These are phyloP conservation scores for Pseudolaguvia tuberculata DNA, from an alignment of 2,113 vertebrate species.

Conservation along the genomic window DNA sequence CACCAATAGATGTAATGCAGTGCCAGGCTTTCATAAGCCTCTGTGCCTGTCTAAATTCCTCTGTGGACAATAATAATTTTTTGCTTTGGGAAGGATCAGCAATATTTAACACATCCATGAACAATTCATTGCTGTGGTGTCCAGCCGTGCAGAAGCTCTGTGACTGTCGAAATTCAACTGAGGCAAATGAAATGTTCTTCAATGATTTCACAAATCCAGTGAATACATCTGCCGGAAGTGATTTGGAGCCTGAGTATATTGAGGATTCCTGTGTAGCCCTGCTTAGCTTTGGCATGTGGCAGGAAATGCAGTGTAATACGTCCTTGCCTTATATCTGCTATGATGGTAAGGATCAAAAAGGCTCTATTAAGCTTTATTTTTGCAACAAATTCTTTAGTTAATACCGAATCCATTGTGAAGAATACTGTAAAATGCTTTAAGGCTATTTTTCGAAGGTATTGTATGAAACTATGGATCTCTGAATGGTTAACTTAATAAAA, in stretches of 20 bases:
- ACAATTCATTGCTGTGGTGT: not conserved
- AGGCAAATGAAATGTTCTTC: not conserved
- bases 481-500: too few relatives aligned
- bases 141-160: not conserved
- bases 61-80: not conserved
- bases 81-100: not conserved
- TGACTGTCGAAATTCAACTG: slow-evolving; percentile 10
- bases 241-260: slow-evolving; percentile 40
- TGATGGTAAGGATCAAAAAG: slow-evolving; percentile 57
- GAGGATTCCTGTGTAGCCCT: slow-evolving; percentile 62
- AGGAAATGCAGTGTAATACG: slow-evolving; percentile 55
- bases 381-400: not conserved
- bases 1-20: not conserved
- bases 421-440: not conserved
- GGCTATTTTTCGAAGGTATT: not conserved
- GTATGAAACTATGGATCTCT: not conserved
- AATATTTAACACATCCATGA: not conserved
- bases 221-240: not conserved
- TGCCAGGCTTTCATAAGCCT: not conserved
- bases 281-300: slow-evolving; percentile 61
- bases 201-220: not conserved
- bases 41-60: slow-evolving; percentile 8
- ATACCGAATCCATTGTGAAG: not conserved
- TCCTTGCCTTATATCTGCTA: slow-evolving; percentile 62
- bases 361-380: not conserved